phyloP scores from a whole-genome alignment of 2,888 invertebrate genomes.

The Chydorus sphaericus region DNA sequence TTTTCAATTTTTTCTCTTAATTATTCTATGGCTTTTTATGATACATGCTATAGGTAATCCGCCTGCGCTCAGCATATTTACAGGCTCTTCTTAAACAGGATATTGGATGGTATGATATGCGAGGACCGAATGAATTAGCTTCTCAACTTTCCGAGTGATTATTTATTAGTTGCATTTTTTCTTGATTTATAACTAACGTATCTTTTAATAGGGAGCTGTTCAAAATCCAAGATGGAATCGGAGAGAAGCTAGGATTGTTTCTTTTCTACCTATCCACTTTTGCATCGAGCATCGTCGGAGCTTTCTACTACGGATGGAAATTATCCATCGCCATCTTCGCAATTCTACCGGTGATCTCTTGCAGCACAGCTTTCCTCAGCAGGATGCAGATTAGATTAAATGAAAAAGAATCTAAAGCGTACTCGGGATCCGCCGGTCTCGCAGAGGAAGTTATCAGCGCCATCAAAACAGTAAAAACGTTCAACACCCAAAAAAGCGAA shows the following conservation, averaged over 20 bases:
- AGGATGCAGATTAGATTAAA: conserved; percentile 20
- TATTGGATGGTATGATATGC: too few species aligned
- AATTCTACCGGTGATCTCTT: conserved; percentile 34
- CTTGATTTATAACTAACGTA: too few species aligned
- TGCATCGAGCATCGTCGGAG: conserved; percentile 27
- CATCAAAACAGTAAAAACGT: conserved; percentile 60
- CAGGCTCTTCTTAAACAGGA: too few species aligned
- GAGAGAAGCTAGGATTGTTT: conserved; percentile 30
- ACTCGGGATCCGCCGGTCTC: conserved; percentile 57
- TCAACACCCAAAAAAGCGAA: conserved; percentile 58
- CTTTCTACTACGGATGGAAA: conserved; percentile 32
- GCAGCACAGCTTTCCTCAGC: conserved; percentile 11
- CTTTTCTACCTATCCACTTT: conserved; percentile 27
- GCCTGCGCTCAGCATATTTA: too few species aligned
- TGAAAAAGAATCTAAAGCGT: conserved; percentile 31
- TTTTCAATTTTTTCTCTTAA: too few species aligned
- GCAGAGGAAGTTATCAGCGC: conserved; percentile 63
- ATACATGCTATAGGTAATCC: too few species aligned
- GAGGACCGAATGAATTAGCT: too few species aligned
- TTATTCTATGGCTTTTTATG: too few species aligned
- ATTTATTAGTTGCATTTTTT: too few species aligned
- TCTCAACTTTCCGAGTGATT: too few species aligned
- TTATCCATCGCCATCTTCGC: conserved; percentile 38
- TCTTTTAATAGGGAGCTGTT: conserved; percentile 19
- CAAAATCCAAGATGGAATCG: conserved; percentile 30